A percentile compares a stretch with the other conserved stretches of the same genome.
Conservation (phyloP, 1,140 invertebrate genomes). For the Euborellia annulipes region DNA sequence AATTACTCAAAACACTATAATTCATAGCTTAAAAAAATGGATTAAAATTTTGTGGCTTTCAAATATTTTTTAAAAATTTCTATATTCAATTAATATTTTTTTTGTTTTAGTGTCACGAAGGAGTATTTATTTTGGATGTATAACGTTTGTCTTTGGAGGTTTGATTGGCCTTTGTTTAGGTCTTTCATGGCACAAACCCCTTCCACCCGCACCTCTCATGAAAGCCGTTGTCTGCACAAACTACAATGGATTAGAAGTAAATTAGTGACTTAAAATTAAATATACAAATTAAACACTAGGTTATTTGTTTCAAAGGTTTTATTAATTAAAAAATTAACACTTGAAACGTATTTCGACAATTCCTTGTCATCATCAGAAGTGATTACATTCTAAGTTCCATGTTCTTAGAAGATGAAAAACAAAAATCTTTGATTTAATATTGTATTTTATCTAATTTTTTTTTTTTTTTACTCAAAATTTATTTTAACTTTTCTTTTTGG, state of each 20-base stretch:
- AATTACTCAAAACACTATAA: neutral
- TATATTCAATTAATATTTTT: slow-evolving; percentile 8
- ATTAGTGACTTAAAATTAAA: slow-evolving; percentile 12
- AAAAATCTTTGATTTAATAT: no score
- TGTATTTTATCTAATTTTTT: no score
- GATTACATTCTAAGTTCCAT: no score
- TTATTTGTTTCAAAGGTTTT: slow-evolving; percentile 11
- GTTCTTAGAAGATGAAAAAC: no score
- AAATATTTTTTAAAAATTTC: slow-evolving; percentile 5
- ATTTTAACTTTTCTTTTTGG: no score
- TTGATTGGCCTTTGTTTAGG: slow-evolving; percentile 32
- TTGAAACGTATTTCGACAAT: neutral
- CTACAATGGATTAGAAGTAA: slow-evolving; percentile 37
- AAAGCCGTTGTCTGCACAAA: slow-evolving; percentile 34
- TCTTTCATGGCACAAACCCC: slow-evolving; percentile 22
- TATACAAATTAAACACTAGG: slow-evolving; percentile 11
- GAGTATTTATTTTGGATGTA: slow-evolving; percentile 32
- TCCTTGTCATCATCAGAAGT: no score
- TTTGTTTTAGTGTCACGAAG: slow-evolving; percentile 27
- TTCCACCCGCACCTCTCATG: slow-evolving; percentile 29
- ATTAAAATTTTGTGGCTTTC: slow-evolving; percentile 16
- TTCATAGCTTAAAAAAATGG: slow-evolving; percentile 13
- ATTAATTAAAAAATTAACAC: slow-evolving; percentile 1
- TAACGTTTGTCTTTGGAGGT: slow-evolving; percentile 31
- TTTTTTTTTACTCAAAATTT: no score